Conservation (phyloP, 2,113 vertebrate genomes). For the Clarias macrocephalus region DNA sequence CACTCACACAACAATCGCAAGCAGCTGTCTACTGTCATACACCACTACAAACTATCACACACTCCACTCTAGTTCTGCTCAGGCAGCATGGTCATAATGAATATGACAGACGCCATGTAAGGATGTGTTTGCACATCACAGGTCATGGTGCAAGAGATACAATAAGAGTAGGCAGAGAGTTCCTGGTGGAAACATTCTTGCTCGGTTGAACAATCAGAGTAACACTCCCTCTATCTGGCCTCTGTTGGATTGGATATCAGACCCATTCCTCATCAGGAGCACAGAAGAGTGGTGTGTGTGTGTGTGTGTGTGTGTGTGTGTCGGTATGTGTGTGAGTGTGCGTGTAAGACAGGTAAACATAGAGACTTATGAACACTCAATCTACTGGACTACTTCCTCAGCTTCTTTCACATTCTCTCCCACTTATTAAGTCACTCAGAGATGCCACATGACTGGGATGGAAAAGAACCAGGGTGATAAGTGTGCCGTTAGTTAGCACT, state of each 20-base stretch:
- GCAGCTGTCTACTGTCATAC: constrained; percentile 3
- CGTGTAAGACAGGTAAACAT: constrained; percentile 62
- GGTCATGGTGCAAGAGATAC: constrained; percentile 10
- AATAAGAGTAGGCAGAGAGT: not conserved
- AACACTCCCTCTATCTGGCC: constrained; percentile 38
- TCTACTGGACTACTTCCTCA: constrained; percentile 10
- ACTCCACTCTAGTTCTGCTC: constrained; percentile 53
- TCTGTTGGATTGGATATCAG: constrained; percentile 54
- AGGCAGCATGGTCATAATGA: constrained; percentile 30
- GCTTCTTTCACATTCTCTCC: not conserved
- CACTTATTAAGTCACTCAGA: not conserved
- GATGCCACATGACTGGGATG: not conserved
- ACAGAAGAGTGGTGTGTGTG: not conserved
- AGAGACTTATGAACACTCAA: constrained; percentile 65
- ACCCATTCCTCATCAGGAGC: not conserved
- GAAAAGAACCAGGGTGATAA: not conserved
- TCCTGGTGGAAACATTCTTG: constrained; percentile 9
- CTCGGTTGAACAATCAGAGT: constrained; percentile 54
- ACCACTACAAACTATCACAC: constrained; percentile 9
- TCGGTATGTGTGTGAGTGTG: constrained; percentile 10
- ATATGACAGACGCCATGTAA: constrained; percentile 31
- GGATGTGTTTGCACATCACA: constrained; percentile 13
- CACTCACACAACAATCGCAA: not conserved
- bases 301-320: not conserved
- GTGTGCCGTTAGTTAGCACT: not conserved